Percentiles rank a stretch among this genome's conserved stretches.
These are phyloP conservation scores for Stichopus horrens DNA, from an alignment of 53 echinoderm and acorn worm species.

Conservation along the genomic window DNA sequence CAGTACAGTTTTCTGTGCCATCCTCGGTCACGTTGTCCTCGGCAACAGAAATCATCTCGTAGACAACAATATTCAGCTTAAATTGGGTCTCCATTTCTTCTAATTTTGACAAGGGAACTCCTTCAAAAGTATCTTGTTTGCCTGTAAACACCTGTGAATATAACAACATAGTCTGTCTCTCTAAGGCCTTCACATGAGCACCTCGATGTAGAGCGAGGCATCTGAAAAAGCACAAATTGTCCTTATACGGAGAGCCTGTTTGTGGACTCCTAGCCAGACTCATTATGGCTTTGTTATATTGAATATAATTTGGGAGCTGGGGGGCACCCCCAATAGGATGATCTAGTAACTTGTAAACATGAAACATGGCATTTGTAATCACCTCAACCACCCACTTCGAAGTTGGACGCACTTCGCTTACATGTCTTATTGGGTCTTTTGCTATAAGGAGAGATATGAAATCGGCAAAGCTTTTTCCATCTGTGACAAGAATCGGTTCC, in stretches of 20 bases:
- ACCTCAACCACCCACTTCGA: conserved; percentile 53
- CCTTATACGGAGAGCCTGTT: conserved; percentile 24
- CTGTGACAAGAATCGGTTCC: no score
- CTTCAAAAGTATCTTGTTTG: neutral
- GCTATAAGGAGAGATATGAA: neutral
- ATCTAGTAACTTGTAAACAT: conserved; percentile 36
- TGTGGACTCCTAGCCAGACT: conserved; percentile 19
- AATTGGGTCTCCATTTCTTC: neutral
- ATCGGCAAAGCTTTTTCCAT: no score
- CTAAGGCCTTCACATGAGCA: neutral
- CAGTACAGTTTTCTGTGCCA: neutral
- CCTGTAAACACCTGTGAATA: neutral
- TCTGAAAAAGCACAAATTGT: conserved; percentile 52
- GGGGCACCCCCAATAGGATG: conserved; percentile 48
- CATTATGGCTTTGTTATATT: conserved; percentile 27
- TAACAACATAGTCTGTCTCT: neutral
- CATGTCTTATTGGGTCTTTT: conserved; percentile 22
- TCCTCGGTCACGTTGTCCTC: neutral
- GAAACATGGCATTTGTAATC: conserved; percentile 40
- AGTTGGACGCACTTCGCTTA: conserved; percentile 18
- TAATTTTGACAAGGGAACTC: neutral
- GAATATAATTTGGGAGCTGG: conserved; percentile 34
- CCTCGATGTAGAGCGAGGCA: conserved; percentile 48
- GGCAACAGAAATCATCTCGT: neutral
- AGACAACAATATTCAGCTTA: conserved; percentile 3